Evolutionary conservation across 2,113 vertebrate genomes (phyloP).

Genomic region (Etheostoma spectabile): DNA sequence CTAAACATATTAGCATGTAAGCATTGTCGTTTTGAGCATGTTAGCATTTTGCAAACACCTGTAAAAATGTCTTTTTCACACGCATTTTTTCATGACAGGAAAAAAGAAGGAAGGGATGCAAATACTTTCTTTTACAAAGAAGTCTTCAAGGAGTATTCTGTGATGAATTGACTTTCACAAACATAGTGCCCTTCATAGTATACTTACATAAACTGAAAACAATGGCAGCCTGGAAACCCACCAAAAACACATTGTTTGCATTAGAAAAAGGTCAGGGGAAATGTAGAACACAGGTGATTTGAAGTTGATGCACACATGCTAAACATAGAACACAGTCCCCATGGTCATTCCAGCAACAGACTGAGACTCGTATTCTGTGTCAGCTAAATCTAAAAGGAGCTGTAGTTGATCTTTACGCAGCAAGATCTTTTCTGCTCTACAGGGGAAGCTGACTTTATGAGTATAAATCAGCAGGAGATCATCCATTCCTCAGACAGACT

Average conservation of each 20-base stretch:
- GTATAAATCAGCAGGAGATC: slow-evolving; percentile 48
- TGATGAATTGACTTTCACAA: background rate
- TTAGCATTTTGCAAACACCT: too few relatives aligned
- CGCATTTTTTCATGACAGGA: too few relatives aligned
- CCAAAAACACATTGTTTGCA: slow-evolving; percentile 6
- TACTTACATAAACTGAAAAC: background rate
- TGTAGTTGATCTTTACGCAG: slow-evolving; percentile 34
- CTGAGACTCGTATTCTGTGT: slow-evolving; percentile 22
- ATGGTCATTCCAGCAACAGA: slow-evolving; percentile 16
- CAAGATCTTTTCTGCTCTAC: slow-evolving; percentile 37
- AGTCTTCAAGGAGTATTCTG: background rate
- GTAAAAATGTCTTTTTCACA: too few relatives aligned
- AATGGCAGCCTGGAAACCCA: slow-evolving; percentile 2
- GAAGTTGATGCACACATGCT: slow-evolving; percentile 11
- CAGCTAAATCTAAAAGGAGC: slow-evolving; percentile 36
- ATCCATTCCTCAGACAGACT: slow-evolving; percentile 48
- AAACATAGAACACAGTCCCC: slow-evolving; percentile 15
- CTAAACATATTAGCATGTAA: too few relatives aligned
- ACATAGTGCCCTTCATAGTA: background rate
- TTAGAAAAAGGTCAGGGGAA: slow-evolving; percentile 15
- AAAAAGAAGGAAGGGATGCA: too few relatives aligned
- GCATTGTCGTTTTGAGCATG: too few relatives aligned
- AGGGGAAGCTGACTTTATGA: slow-evolving; percentile 52
- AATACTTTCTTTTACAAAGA: background rate
- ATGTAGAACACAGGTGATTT: slow-evolving; percentile 20